Evolutionary conservation across 2,113 vertebrate species (phyloP), one percentile per base, ranked within the genome.

Genomic region (Trogon melanurus): DNA sequence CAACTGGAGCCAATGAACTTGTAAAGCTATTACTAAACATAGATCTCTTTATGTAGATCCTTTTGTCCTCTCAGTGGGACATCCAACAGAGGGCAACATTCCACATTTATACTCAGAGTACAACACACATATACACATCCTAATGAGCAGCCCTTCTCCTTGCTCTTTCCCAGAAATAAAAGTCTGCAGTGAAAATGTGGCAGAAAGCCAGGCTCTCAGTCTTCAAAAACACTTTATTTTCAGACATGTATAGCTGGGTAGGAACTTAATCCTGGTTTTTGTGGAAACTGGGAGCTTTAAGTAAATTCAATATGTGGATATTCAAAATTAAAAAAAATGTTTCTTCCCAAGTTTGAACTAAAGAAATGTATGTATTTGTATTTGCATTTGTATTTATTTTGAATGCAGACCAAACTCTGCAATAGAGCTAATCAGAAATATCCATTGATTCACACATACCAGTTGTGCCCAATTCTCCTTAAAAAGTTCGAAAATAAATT

Each of bases 11-110:
- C 75, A 92, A 76, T 84, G 56, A 84, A 92, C 69, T 71, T 93
- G 72, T 80, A 86, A 93, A 95, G 51, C 44, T 34, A 74, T 84
- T 89, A 92, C 87, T 87, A 89, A 93, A 74, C 73, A 93, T 45
- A 69, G 62, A 67, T 75, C 10, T 94, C 57, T 89, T 94, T 82
- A 80, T 95, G 84, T 45, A 51, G 34, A 87, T 87, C 70, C 70
- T 92, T 92, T 94, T 87, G 79, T 95, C 66, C 53, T 94, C 93
- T 89, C 84, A 69, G 91, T 79, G 73, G 73, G 89, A 91, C 44
- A 76, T 62, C 80, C 76, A 92, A 81, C 34, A 89, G 94, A 93
- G 70, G 51, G 58, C 80, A 95, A 89, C 66, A 89, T 82, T 78
- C 79, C 50, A 57, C 80, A 92, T 94, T 95, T 79, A 60, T n/a